Conservation (phyloP, 2,797 vertebrate species). For the Malacoraja senta region DNA sequence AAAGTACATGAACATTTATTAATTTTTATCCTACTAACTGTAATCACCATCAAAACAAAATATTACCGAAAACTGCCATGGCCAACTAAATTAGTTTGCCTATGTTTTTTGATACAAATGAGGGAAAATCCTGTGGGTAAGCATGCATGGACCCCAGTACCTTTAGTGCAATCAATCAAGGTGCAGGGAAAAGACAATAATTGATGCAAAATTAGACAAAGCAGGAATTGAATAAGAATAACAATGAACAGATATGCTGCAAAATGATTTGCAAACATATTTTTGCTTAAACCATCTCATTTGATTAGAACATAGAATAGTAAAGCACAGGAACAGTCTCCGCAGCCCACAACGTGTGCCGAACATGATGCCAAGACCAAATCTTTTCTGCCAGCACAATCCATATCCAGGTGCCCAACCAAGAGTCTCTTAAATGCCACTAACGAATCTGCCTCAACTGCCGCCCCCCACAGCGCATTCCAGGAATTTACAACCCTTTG, state of each 20-base stretch:
- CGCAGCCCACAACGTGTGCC: too few species aligned
- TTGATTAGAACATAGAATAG: not conserved
- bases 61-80: not conserved
- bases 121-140: not conserved
- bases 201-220: slow-evolving; percentile 9
- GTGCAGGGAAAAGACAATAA: not conserved
- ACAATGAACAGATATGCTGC: not conserved
- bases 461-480: too few species aligned
- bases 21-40: not conserved
- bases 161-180: not conserved
- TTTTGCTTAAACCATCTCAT: not conserved
- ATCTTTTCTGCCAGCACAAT: too few species aligned
- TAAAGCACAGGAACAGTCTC: too few species aligned
- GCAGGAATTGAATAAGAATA: not conserved
- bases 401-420: too few species aligned
- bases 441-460: too few species aligned
- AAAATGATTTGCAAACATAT: not conserved
- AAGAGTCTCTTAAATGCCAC: too few species aligned
- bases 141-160: not conserved
- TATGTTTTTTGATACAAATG: not conserved
- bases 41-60: not conserved
- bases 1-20: too few species aligned
- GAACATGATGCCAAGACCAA: too few species aligned
- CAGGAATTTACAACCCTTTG: too few species aligned
- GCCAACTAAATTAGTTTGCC: not conserved